Percentiles rank a stretch among this genome's conserved stretches.
These are phyloP conservation scores for Acrocephalus kingi DNA, from an alignment of 2,113 vertebrate genomes.

Conservation along the genomic window DNA sequence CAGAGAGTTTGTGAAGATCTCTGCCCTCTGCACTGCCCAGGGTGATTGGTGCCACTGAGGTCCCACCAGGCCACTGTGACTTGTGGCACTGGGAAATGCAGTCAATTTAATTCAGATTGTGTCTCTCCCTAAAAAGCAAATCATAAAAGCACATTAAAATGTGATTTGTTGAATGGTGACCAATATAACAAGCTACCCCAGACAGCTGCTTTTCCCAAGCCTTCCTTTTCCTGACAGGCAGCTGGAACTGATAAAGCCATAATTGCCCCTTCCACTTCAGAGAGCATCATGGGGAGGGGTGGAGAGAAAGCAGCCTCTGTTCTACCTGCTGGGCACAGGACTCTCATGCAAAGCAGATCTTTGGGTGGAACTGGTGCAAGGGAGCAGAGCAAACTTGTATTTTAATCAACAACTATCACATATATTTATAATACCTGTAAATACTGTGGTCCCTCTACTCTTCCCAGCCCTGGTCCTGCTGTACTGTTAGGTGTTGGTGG, in stretches of 20 bases:
- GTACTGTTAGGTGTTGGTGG: background rate
- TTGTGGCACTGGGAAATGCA: background rate
- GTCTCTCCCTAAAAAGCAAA: background rate
- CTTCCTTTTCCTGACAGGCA: background rate
- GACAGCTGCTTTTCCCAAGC: background rate
- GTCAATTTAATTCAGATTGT: background rate
- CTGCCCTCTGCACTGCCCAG: background rate
- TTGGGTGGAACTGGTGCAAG: background rate
- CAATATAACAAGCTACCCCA: background rate
- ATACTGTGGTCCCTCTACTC: background rate
- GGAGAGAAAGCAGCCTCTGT: background rate
- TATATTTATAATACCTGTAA: background rate
- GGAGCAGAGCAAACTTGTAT: background rate
- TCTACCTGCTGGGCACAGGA: background rate
- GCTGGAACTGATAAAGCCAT: background rate
- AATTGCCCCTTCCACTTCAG: background rate
- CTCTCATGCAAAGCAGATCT: background rate
- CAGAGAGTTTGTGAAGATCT: background rate
- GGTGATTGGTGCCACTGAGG: background rate
- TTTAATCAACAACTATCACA: background rate
- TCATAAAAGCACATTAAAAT: background rate
- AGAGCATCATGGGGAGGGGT: background rate
- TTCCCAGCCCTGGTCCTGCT: background rate
- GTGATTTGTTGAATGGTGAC: background rate
- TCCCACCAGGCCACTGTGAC: background rate